Evolutionary conservation across 2,888 invertebrate genomes (phyloP), one percentile per base, ranked within the genome.

Genomic region (Julus scanicus): DNA sequence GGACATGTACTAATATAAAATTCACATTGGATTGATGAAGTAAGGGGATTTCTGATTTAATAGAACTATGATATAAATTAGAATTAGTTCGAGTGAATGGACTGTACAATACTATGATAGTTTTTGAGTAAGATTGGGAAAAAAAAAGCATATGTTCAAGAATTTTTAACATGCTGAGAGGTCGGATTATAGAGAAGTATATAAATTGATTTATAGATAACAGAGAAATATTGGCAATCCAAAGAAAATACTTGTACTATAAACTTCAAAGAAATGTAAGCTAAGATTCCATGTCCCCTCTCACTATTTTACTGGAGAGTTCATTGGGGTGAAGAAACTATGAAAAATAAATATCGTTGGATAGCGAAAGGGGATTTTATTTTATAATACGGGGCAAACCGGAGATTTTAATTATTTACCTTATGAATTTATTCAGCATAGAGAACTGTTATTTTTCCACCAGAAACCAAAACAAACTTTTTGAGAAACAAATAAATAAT

Each of bases 361-460:
- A 80, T 80, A 9, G 80, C 13, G 37, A 80, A 80, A 29, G 37
- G 15, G 20, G 29, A 29, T 71, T 53, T 13, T 37, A 80, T 29
- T 80, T 80, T 80, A 20, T 29, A 37, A 80, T 20, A 15, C 80
- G 2, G 13, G 8, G 80, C 80, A 13, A 37, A 80, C 80, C 80
- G 37, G 2, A 80, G 80, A 80, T 13, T 80, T 80, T 80, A 80
- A 71, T 71, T 71, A 71, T 71, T 71, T 71, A 71, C 29, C 29
- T 71, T 20, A 71, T 71, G 4, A 71, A 29, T 71, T 71, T 71
- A n/a, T 71, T 71, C 71, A 11, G 71, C 71, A 20, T 8, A 9
- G 71, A 20, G n/a, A 71, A 71, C 20, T 53, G 71, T 71, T 71
- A 29, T 71, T 80, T 80, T 80, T 80, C 20, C 80, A 37, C 37